Percentiles rank a stretch among this genome's conserved stretches.
phyloP scores from a whole-genome alignment of 1,140 invertebrate species.

The Drosophila sp. region DNA sequence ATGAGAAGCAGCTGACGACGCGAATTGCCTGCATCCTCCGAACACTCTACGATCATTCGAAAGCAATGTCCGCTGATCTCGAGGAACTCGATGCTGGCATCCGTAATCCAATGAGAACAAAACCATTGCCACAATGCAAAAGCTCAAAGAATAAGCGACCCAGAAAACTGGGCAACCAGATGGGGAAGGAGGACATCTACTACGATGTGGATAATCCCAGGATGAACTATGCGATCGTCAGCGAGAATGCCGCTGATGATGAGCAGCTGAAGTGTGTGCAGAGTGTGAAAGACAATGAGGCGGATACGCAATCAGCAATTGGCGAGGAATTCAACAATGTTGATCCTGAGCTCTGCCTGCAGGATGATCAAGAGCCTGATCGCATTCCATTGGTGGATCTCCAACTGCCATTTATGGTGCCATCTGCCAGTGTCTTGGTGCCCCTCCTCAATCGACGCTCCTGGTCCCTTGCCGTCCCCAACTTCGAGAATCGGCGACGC shows the following conservation, averaged over 20 bases:
- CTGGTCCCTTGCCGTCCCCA: background rate
- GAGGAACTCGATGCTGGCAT: background rate
- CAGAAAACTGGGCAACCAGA: background rate
- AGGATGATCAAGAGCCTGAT: background rate
- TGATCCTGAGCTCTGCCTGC: background rate
- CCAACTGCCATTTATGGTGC: slow-evolving; percentile 10
- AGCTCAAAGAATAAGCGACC: background rate
- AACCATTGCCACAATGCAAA: background rate
- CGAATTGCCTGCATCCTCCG: slow-evolving; percentile 4
- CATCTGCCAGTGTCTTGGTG: background rate
- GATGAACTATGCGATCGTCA: background rate
- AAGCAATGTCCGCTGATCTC: background rate
- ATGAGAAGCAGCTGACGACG: background rate
- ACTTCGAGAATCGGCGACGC: background rate
- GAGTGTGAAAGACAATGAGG: background rate
- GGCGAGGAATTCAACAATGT: too few species aligned
- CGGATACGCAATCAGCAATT: slow-evolving; percentile 6
- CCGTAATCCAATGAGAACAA: background rate
- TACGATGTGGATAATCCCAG: background rate
- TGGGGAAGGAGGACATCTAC: background rate
- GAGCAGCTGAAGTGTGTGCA: background rate
- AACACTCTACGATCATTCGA: background rate
- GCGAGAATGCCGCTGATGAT: too few species aligned
- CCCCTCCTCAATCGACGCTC: slow-evolving; percentile 4
- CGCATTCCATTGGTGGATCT: slow-evolving; percentile 6